Percentiles rank a stretch among this genome's conserved stretches.
These are phyloP conservation scores for Rutilus rutilus DNA, from an alignment of 2,113 vertebrate genomes.

Conservation along the genomic window DNA sequence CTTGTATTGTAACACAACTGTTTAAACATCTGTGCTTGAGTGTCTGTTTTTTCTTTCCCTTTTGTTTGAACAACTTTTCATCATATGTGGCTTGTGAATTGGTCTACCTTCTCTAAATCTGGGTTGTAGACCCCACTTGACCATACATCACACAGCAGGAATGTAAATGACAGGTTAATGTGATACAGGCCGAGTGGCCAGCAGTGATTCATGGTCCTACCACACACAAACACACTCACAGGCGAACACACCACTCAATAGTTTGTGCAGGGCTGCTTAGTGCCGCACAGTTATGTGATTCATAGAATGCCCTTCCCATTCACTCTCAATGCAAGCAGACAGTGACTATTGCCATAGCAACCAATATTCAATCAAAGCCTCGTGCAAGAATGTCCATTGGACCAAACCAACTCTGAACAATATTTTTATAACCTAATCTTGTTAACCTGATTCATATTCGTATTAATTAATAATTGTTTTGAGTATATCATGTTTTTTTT, in stretches of 20 bases:
- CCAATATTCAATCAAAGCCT: constrained; percentile 8
- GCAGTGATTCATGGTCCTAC: constrained; percentile 41
- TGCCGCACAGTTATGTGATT: constrained; percentile 26
- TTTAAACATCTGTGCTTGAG: constrained; percentile 3
- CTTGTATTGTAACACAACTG: constrained; percentile 22
- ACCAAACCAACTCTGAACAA: neutral
- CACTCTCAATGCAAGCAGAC: constrained; percentile 11
- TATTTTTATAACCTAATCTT: neutral
- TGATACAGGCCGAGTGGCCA: constrained; percentile 8
- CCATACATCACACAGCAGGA: constrained; percentile 40
- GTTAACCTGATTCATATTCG: neutral
- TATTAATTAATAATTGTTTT: neutral
- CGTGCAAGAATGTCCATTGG: neutral
- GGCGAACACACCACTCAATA: constrained; percentile 20
- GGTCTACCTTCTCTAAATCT: constrained; percentile 4
- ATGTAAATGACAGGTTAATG: constrained; percentile 47
- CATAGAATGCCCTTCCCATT: constrained; percentile 37
- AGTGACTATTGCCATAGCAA: constrained; percentile 20
- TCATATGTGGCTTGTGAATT: constrained; percentile 2
- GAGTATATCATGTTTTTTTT: neutral
- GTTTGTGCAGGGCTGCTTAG: constrained; percentile 11
- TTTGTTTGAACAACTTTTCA: constrained; percentile 16
- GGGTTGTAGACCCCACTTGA: neutral
- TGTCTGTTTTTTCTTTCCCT: neutral
- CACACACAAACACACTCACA: constrained; percentile 13